Evolutionary conservation across 2,113 vertebrate species (phyloP).

Genomic region (Cepphus grylle): DNA sequence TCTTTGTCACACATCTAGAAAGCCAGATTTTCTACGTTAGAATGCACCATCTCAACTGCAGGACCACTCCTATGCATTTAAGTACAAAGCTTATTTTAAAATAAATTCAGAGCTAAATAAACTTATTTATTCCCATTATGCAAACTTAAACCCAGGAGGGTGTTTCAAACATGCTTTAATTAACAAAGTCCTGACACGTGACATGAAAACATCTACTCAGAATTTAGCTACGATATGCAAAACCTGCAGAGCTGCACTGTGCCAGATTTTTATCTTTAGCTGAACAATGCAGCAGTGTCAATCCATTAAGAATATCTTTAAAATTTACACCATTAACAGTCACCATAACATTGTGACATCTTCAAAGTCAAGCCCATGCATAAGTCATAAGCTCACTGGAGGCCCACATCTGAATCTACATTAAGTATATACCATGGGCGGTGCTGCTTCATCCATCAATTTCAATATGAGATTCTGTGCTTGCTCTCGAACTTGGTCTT

Average conservation of each 20-base stretch:
- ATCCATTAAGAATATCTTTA: neutral
- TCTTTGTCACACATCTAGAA: neutral
- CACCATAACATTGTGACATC: neutral
- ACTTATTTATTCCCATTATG: neutral
- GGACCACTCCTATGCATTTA: neutral
- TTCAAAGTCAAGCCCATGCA: neutral
- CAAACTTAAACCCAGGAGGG: neutral
- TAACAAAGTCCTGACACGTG: neutral
- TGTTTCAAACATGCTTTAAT: neutral
- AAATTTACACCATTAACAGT: neutral
- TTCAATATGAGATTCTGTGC: conserved; percentile 87
- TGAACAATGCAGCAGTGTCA: neutral
- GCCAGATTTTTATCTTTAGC: neutral
- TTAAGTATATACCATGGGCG: conserved; percentile 83
- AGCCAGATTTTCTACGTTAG: neutral
- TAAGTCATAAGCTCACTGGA: neutral
- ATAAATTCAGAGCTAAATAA: neutral
- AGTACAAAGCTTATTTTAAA: neutral
- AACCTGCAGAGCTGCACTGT: neutral
- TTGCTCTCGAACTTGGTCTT: conserved; percentile 96
- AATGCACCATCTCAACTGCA: neutral
- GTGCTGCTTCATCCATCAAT: conserved; percentile 86
- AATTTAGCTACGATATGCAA: neutral
- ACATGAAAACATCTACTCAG: neutral
- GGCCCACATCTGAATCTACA: neutral